Evolutionary conservation across 2,113 vertebrate species (phyloP).

Genomic region (Coptodon rendalli): DNA sequence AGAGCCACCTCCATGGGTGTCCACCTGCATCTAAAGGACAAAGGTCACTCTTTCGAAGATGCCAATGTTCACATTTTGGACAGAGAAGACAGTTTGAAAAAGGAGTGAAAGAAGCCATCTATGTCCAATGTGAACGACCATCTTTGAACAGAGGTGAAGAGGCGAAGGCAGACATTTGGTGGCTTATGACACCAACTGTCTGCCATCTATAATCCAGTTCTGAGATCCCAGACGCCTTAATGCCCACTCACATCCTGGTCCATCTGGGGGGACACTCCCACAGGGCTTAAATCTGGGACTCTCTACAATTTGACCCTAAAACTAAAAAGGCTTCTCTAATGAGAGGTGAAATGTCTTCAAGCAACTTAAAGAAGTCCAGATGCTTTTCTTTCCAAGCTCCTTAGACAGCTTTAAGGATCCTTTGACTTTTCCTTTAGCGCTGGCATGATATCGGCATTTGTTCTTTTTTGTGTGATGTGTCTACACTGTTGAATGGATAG

Average conservation of each 20-base stretch:
- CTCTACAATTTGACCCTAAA: not conserved
- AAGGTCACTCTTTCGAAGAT: not conserved
- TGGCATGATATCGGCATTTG: not conserved
- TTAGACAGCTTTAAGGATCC: not conserved
- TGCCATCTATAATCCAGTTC: not conserved
- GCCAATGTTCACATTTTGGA: not conserved
- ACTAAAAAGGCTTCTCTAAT: rapidly evolving
- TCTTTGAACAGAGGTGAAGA: rapidly evolving
- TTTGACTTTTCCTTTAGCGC: not conserved
- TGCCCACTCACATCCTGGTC: not conserved
- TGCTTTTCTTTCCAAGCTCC: not conserved
- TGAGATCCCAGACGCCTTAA: rapidly evolving
- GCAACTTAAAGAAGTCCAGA: not conserved
- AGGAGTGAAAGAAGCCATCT: not conserved
- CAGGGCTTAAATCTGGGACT: not conserved
- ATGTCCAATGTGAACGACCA: not conserved
- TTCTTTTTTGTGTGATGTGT: rapidly evolving
- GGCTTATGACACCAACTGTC: rapidly evolving
- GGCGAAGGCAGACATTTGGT: not conserved
- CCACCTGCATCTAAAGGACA: not conserved
- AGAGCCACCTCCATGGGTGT: not conserved
- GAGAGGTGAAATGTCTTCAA: rapidly evolving
- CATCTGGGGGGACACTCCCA: rapidly evolving
- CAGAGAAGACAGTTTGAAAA: not conserved
- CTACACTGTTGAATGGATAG: rapidly evolving